Conservation (phyloP, 2,888 invertebrate species). For the Smittia aterrima region DNA sequence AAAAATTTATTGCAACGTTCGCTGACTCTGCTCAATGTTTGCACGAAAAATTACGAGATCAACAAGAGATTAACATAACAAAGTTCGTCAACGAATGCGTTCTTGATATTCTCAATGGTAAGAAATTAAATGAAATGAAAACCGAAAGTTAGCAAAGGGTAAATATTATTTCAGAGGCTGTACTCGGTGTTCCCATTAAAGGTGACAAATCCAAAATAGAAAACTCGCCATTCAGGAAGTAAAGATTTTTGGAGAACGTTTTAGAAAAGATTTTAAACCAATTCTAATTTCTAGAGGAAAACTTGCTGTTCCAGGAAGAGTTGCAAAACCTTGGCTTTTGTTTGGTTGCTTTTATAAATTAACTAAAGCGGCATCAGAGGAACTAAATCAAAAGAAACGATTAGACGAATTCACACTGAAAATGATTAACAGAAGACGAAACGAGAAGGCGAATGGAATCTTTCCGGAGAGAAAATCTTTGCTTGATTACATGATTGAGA, state of each 20-base stretch:
- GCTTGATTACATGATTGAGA: constrained; percentile 59
- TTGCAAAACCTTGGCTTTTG: constrained; percentile 60
- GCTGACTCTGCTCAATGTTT: constrained; percentile 55
- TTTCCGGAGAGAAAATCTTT: constrained; percentile 51
- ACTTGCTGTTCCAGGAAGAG: constrained; percentile 55
- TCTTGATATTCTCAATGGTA: constrained; percentile 60
- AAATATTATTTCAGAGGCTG: constrained; percentile 54
- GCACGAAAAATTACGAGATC: constrained; percentile 51
- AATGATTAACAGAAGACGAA: constrained; percentile 51
- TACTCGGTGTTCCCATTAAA: constrained; percentile 56
- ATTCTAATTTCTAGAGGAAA: constrained; percentile 56
- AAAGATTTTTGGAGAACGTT: constrained; percentile 45
- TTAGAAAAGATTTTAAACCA: background rate
- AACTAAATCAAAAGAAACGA: constrained; percentile 56
- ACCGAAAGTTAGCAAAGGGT: background rate
- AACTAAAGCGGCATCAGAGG: constrained; percentile 56
- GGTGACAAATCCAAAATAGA: constrained; percentile 50
- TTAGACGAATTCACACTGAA: constrained; percentile 55
- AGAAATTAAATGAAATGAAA: constrained; percentile 41
- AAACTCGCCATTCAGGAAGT: constrained; percentile 60
- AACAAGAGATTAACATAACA: constrained; percentile 55
- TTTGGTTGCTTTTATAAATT: constrained; percentile 58
- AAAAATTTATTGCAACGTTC: constrained; percentile 58
- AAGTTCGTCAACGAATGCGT: constrained; percentile 58
- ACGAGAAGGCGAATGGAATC: constrained; percentile 46